Conservation (phyloP, 1,140 invertebrate species). For the Drosophila equinoxialis region DNA sequence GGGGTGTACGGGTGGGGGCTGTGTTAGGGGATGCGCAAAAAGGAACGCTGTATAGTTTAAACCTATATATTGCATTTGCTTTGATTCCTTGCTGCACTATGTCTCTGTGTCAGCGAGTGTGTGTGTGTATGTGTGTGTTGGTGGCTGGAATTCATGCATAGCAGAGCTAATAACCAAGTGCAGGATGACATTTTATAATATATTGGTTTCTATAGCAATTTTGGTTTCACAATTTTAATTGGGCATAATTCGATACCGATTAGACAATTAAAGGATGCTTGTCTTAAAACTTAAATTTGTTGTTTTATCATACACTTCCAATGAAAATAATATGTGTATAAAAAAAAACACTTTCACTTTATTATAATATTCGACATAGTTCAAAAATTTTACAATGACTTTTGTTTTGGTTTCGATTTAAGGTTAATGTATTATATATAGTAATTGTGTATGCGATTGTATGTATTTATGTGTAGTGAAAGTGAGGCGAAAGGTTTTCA, state of each 20-base stretch:
- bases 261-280: slow-evolving; percentile 47
- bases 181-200: slow-evolving; percentile 42
- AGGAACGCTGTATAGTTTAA: neutral
- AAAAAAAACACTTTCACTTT: slow-evolving; percentile 51
- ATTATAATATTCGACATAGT: slow-evolving; percentile 71
- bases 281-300: slow-evolving; percentile 49
- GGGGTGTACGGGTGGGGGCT: neutral
- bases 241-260: slow-evolving; percentile 49
- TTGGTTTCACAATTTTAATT: slow-evolving; percentile 38
- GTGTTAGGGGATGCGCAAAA: neutral
- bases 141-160: slow-evolving; percentile 55
- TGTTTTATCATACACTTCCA: slow-evolving; percentile 42
- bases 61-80: slow-evolving; percentile 39
- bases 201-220: slow-evolving; percentile 23
- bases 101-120: slow-evolving; percentile 7
- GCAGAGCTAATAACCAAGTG: slow-evolving; percentile 68
- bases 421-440: slow-evolving; percentile 40
- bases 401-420: slow-evolving; percentile 53
- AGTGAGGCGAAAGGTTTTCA: neutral
- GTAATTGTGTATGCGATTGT: slow-evolving; percentile 12
- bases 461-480: slow-evolving; percentile 36
- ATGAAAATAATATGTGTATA: slow-evolving; percentile 43
- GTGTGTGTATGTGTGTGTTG: slow-evolving; percentile 20
- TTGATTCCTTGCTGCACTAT: slow-evolving; percentile 23
- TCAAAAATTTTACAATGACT: slow-evolving; percentile 62